These are phyloP conservation scores for Cirrhinus molitorella DNA, from an alignment of 2,797 vertebrate genomes.

Conservation along the genomic window DNA sequence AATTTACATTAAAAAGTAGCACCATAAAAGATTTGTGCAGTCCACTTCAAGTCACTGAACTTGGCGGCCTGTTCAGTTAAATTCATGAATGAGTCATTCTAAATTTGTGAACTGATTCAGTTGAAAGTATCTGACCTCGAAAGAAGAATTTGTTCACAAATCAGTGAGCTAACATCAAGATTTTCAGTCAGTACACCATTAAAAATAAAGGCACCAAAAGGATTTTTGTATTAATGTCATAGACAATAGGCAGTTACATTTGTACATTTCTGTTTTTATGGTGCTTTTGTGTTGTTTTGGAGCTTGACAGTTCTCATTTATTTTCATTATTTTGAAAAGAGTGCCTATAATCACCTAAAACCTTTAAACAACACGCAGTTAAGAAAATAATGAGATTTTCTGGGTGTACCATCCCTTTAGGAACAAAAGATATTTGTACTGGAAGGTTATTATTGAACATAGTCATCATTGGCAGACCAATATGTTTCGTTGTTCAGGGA, in stretches of 20 bases:
- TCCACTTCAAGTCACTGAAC: not conserved
- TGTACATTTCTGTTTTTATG: not conserved
- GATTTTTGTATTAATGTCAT: too few species aligned
- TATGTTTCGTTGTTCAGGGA: constrained; percentile 4
- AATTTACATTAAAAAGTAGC: not conserved
- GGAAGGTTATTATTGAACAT: not conserved
- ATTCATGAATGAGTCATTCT: not conserved
- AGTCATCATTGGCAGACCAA: not conserved
- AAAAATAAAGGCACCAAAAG: too few species aligned
- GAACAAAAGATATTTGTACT: constrained; percentile 51
- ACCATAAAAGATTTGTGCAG: not conserved
- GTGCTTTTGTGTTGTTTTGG: not conserved
- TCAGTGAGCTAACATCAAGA: not conserved
- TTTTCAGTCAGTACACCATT: not conserved
- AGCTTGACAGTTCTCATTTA: too few species aligned
- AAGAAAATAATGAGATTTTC: not conserved
- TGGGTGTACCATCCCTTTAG: not conserved
- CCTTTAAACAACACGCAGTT: not conserved
- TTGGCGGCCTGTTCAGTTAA: not conserved
- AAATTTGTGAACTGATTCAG: not conserved
- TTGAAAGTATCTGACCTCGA: not conserved
- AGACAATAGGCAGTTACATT: not conserved
- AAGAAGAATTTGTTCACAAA: not conserved
- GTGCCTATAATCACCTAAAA: not conserved
- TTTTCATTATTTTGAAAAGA: not conserved